Evolutionary conservation across 2,888 invertebrate species (phyloP), one percentile per base, ranked within the genome.

Genomic region (Troilus luridus): DNA sequence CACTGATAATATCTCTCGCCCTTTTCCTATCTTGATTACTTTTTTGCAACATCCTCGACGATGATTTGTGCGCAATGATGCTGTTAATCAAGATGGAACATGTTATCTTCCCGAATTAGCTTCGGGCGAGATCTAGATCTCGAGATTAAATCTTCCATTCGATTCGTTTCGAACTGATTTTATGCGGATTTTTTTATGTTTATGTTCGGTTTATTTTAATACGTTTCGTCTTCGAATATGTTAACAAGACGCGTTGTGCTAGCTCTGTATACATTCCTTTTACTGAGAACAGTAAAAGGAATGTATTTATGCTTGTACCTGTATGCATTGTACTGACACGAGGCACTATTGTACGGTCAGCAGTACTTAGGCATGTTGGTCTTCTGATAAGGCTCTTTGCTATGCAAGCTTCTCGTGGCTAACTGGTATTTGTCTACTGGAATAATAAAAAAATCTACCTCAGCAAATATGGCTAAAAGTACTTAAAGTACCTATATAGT

Each of bases 21-120:
- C 14, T 19, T 2, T 67, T 67, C 14, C 12, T 27, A 12, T 27
- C 67, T 77, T 27, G 72, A 72, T 72, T 12, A 72, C 72, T 72
- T 72, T 77, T 77, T 77, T 41, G 72, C 72, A 77, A 77, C 19
- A 41, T 77, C 72, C 72, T 77, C 41, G 27, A 7, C 72, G 72
- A 77, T 41, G 72, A 77, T 77, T 77, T 77, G 72, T 77, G 41
- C 9, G 41, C 8, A 77, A 41, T 77, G 41, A 27, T 77, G 72
- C 72, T 41, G 27, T 41, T 77, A 77, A 77, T 77, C 41, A 77
- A 41, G 41, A 77, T 17, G 72, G 17, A 77, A 77, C 72, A 7
- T 77, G 41, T 41, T 41, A 77, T 77, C 72, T 41, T 77, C 27
- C 17, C 7, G 72, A 41, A 41, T 41, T 77, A 77, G 72, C 41